Evolutionary conservation across 2,113 vertebrate species (phyloP).

Genomic region (Oceanites oceanicus): DNA sequence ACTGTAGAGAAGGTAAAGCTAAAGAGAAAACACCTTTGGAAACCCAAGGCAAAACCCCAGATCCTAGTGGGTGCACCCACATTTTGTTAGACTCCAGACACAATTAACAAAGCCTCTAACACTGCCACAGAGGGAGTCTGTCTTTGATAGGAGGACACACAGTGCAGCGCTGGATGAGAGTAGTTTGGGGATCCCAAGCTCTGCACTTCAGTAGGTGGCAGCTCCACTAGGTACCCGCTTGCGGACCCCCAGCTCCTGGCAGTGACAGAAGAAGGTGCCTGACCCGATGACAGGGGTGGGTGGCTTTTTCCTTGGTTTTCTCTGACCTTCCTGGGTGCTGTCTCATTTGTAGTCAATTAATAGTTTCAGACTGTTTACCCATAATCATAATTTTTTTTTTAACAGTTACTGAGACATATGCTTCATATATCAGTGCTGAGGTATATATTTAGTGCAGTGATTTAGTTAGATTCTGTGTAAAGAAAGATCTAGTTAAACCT

Average conservation of each 20-base stretch:
- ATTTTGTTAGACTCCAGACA: not conserved
- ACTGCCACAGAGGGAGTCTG: not conserved
- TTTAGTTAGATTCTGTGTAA: not conserved
- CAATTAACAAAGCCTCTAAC: not conserved
- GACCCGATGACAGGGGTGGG: fast-evolving
- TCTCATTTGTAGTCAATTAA: not conserved
- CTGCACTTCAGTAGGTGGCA: not conserved
- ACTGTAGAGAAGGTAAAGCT: not conserved
- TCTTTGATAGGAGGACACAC: fast-evolving
- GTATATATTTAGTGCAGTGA: not conserved
- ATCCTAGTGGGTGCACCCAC: too few relatives aligned
- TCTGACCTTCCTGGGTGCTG: not conserved
- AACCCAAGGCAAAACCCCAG: not conserved
- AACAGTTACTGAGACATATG: not conserved
- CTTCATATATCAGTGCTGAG: not conserved
- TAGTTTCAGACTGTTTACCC: not conserved
- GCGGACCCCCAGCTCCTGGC: not conserved
- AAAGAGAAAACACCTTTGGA: not conserved
- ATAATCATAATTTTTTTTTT: not conserved
- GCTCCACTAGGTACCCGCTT: fast-evolving
- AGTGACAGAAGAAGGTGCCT: fast-evolving
- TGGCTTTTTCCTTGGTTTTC: not conserved
- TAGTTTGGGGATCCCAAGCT: not conserved
- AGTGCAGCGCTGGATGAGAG: fast-evolving
- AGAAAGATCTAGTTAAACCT: too few relatives aligned